A percentile compares a stretch with the other conserved stretches of the same genome.
These are phyloP conservation scores for Nixonia krombeini DNA, from an alignment of 1,140 invertebrate genomes.

Conservation along the genomic window DNA sequence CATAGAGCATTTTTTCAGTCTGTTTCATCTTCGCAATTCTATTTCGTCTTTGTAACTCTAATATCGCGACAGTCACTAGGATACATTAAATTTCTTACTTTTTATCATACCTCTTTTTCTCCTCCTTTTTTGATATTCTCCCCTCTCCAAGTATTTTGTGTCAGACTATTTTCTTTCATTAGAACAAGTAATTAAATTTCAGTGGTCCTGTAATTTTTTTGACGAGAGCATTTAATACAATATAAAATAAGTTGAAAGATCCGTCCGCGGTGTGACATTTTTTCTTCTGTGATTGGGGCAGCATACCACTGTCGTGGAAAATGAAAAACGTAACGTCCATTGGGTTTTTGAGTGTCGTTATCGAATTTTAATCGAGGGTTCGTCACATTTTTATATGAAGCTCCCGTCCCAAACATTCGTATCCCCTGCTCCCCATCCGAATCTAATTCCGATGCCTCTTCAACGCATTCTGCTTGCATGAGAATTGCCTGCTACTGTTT, in stretches of 20 bases:
- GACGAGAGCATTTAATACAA: conserved; percentile 56
- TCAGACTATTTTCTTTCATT: conserved; percentile 17
- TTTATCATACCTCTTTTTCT: conserved; percentile 13
- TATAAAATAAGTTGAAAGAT: conserved; percentile 56
- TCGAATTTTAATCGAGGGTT: conserved; percentile 58
- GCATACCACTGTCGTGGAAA: conserved; percentile 71
- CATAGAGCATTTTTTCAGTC: too few species aligned
- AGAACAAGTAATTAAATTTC: conserved; percentile 34
- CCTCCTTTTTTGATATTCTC: conserved; percentile 14
- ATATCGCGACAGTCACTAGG: too few species aligned
- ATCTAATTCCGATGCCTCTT: conserved; percentile 35
- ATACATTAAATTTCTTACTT: conserved; percentile 5
- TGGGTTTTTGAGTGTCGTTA: conserved; percentile 76
- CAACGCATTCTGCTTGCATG: conserved; percentile 68
- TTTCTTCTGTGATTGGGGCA: conserved; percentile 80
- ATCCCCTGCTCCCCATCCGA: conserved; percentile 33
- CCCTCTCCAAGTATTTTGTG: too few species aligned
- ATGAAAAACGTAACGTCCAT: conserved; percentile 70
- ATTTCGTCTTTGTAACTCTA: too few species aligned
- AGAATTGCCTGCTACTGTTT: conserved; percentile 67
- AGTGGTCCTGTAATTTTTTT: conserved; percentile 45
- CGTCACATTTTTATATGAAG: conserved; percentile 60
- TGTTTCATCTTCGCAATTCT: too few species aligned
- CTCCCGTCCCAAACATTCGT: conserved; percentile 36
- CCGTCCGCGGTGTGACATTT: conserved; percentile 76